These are phyloP conservation scores for Lamellibrachia columna DNA, from an alignment of 2,888 invertebrate genomes.

Conservation along the genomic window DNA sequence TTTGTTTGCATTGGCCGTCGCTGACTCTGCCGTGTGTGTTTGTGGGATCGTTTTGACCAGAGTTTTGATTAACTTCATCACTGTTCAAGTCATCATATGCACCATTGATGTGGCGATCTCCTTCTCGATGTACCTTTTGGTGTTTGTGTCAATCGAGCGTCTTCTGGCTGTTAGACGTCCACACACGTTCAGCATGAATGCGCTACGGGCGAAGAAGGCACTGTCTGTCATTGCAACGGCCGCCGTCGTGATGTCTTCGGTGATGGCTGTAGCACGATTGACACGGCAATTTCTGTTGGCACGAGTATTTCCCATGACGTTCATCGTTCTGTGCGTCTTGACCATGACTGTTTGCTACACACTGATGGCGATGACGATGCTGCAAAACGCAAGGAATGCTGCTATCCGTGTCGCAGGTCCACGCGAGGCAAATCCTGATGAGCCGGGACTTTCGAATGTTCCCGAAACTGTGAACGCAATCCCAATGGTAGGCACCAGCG, in stretches of 20 bases:
- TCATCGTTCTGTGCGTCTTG: background rate
- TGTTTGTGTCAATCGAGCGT: background rate
- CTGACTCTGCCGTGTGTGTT: background rate
- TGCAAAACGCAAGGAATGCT: background rate
- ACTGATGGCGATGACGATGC: background rate
- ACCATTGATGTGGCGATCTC: background rate
- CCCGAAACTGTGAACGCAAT: background rate
- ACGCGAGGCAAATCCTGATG: background rate
- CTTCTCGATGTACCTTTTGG: background rate
- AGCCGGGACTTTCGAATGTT: background rate
- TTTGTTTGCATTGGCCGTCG: background rate
- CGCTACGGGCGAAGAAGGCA: background rate
- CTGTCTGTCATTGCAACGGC: background rate
- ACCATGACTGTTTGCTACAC: background rate
- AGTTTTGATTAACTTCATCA: background rate
- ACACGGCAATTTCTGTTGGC: background rate
- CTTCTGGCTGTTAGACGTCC: background rate
- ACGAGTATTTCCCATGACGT: background rate
- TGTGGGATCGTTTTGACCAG: background rate
- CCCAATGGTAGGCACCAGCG: background rate
- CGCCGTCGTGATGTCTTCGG: background rate
- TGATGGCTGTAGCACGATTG: background rate
- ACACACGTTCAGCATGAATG: background rate
- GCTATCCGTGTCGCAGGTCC: background rate
- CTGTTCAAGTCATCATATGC: background rate